These are phyloP conservation scores for Brachymystax lenok DNA, from an alignment of 2,797 vertebrate species.

Conservation along the genomic window DNA sequence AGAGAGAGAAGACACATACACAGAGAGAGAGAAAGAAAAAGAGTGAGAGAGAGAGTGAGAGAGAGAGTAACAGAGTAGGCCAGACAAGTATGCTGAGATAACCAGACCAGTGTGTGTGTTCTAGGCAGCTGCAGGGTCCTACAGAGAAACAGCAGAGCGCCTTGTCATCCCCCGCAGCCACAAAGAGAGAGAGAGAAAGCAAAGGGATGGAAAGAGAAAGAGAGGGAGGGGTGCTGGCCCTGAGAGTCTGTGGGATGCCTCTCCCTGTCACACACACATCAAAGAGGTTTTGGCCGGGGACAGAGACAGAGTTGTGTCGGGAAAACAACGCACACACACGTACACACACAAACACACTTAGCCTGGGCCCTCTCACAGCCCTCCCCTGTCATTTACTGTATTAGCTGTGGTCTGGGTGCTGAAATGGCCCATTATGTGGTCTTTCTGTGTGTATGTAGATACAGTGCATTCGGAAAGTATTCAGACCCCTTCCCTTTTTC, in stretches of 20 bases:
- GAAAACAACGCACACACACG: slow-evolving; percentile 60
- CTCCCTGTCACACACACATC: slow-evolving; percentile 49
- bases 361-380: slow-evolving; percentile 46
- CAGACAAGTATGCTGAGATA: slow-evolving; percentile 57
- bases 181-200: slow-evolving; percentile 26
- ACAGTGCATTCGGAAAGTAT: no score
- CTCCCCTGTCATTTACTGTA: slow-evolving; percentile 77
- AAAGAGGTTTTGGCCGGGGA: slow-evolving; percentile 61
- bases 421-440: slow-evolving; percentile 74
- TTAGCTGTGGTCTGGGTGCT: slow-evolving; percentile 80
- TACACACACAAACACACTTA: background rate
- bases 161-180: slow-evolving; percentile 67
- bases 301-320: slow-evolving; percentile 46
- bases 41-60: background rate
- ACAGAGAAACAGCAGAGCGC: slow-evolving; percentile 69
- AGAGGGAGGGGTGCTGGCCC: slow-evolving; percentile 4
- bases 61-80: slow-evolving; percentile 60
- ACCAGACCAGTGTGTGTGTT: slow-evolving; percentile 55
- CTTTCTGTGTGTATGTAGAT: no score
- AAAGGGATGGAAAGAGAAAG: background rate
- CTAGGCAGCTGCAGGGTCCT: background rate
- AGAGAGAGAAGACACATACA: slow-evolving; percentile 22
- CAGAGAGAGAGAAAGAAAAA: slow-evolving; percentile 25
- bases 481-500: no score
- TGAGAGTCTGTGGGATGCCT: slow-evolving; percentile 35